These are phyloP conservation scores for Dolomedes plantarius DNA, from an alignment of 2,888 invertebrate genomes.

Conservation along the genomic window DNA sequence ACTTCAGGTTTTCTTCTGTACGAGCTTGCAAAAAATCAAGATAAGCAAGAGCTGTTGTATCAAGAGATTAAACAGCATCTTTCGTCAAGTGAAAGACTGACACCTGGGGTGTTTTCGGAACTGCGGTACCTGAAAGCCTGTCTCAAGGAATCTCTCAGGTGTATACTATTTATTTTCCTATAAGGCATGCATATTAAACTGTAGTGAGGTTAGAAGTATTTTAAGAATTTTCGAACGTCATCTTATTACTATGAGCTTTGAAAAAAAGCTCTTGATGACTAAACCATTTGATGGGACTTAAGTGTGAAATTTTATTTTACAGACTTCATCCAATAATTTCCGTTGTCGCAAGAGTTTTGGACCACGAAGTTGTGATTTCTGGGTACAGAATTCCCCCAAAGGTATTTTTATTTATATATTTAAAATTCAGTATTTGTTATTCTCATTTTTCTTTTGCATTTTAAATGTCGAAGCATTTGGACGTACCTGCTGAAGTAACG, in stretches of 20 bases:
- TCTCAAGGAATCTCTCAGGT: slow-evolving; percentile 28
- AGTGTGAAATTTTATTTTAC: slow-evolving; percentile 76
- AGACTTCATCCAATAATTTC: slow-evolving; percentile 16
- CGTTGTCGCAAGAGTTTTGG: not conserved
- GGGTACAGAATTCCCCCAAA: slow-evolving; percentile 25
- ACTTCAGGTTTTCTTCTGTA: slow-evolving; percentile 86
- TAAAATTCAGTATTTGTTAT: too few relatives aligned
- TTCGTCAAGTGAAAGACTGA: slow-evolving; percentile 75
- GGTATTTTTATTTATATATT: too few relatives aligned
- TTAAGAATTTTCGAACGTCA: too few relatives aligned
- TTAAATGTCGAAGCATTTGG: too few relatives aligned
- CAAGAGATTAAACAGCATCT: slow-evolving; percentile 82
- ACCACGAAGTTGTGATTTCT: slow-evolving; percentile 12
- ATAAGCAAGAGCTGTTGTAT: slow-evolving; percentile 83
- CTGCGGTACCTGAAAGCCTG: slow-evolving; percentile 15
- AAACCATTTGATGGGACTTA: too few relatives aligned
- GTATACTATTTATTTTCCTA: too few relatives aligned
- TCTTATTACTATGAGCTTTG: too few relatives aligned
- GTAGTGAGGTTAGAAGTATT: too few relatives aligned
- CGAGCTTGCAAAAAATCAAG: slow-evolving; percentile 84
- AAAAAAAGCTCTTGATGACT: too few relatives aligned
- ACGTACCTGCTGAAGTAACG: too few relatives aligned
- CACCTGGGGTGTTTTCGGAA: not conserved
- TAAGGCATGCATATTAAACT: too few relatives aligned
- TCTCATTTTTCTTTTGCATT: too few relatives aligned